Evolutionary conservation across 1,140 invertebrate genomes (phyloP), one percentile per base, ranked within the genome.

Genomic region (Apis cerana): DNA sequence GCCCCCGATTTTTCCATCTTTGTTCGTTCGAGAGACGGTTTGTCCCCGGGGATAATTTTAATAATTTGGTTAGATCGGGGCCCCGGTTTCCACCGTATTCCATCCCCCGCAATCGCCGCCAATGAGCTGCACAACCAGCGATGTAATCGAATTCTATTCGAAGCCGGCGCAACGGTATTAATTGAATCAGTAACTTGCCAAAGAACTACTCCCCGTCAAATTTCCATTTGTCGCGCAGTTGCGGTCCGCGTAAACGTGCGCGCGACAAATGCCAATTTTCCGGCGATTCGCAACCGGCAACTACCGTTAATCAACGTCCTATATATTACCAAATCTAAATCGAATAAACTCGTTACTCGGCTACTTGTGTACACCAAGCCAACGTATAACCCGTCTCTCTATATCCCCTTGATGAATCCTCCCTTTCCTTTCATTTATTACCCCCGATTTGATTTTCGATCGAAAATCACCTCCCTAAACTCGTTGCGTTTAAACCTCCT

Each of bases 221-320:
- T 81, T 81, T 81, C 79, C 71, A 75, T 81, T 81, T 75, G 79
- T 81, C 71, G 79, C 61, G 54, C 72, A 52, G 52, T 48, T 67
- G 71, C 54, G 71, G 79, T 67, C 62, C n/a, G n/a, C 27, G 71
- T 72, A 56, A 64, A 64, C 70, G 65, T 21, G 48, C 33, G 19
- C 54, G 19, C 79, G 52, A 75, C 70, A 65, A 75, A 80, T 56
- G 61, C 50, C 33, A 74, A 80, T 80, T 80, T 75, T 59, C 48
- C 48, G 48, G 48, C 12, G 56, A 52, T 12, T 12, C 56, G 27
- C 11, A 23, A 11, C 17, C 43, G 54, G n/a, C 27, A 58, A 80
- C 54, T 65, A 23, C 61, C 43, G 61, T 67, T 74, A 64, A 80
- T 72, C 52, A 64, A 80, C 58, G 58, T 21, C 23, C 70, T 56